These are phyloP conservation scores for Lordiphosa fenestrarum DNA, from an alignment of 2,888 invertebrate genomes.

Conservation along the genomic window DNA sequence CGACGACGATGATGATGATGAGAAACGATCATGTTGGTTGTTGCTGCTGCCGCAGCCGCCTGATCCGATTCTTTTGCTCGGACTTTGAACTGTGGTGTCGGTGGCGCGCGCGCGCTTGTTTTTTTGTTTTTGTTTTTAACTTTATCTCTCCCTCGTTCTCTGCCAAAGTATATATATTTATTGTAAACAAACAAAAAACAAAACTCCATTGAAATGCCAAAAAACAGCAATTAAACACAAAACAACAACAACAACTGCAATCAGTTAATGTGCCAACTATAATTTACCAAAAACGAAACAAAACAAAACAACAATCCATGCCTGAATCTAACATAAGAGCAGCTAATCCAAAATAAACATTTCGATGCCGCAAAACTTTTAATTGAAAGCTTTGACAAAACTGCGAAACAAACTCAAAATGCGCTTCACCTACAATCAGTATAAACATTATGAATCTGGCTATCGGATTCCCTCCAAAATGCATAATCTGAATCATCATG, in stretches of 20 bases:
- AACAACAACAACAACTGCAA: slow-evolving; percentile 15
- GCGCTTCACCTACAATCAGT: slow-evolving; percentile 80
- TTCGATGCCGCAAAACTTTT: slow-evolving; percentile 1
- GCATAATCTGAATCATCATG: slow-evolving; percentile 67
- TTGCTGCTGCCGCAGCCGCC: not conserved
- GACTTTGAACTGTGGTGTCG: slow-evolving; percentile 1
- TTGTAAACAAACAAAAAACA: slow-evolving; percentile 10
- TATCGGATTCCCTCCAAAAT: slow-evolving; percentile 79
- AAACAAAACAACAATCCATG: slow-evolving; percentile 5
- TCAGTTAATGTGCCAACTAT: slow-evolving; percentile 27
- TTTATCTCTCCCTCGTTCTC: not conserved
- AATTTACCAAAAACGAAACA: slow-evolving; percentile 25
- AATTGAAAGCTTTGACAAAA: not conserved
- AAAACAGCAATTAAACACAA: slow-evolving; percentile 21
- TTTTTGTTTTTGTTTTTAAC: not conserved
- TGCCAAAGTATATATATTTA: slow-evolving; percentile 3
- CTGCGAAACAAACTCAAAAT: slow-evolving; percentile 51
- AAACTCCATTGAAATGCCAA: slow-evolving; percentile 17
- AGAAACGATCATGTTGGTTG: not conserved
- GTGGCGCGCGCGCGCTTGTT: too few relatives aligned
- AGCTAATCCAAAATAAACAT: not conserved
- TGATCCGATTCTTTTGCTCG: not conserved
- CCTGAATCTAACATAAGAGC: too few relatives aligned
- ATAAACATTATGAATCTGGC: slow-evolving; percentile 78
- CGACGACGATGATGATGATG: not conserved